A percentile compares a stretch with the other conserved stretches of the same genome.
These are phyloP conservation scores for Scaptomyza reducta DNA, from an alignment of 2,888 invertebrate species.

Conservation along the genomic window DNA sequence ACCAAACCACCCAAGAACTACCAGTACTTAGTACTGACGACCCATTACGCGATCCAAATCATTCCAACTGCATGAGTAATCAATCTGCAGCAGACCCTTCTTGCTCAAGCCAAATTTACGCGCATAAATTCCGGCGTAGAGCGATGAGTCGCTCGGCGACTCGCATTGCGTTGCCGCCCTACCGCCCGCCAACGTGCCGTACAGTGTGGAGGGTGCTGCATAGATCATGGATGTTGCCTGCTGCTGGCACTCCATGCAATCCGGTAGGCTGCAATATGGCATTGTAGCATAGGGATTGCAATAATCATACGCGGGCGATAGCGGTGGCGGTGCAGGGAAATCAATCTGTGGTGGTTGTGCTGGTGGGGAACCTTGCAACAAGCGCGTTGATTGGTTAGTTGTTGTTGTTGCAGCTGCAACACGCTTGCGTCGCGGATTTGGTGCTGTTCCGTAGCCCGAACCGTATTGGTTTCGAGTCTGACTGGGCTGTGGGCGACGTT, in stretches of 20 bases:
- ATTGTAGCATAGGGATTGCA: constrained; percentile 82
- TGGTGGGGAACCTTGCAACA: neutral
- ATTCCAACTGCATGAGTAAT: constrained; percentile 93
- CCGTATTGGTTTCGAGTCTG: constrained; percentile 21
- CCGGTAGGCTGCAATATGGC: constrained; percentile 81
- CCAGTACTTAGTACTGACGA: constrained; percentile 67
- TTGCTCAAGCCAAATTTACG: constrained; percentile 88
- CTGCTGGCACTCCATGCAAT: constrained; percentile 81
- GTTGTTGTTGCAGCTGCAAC: constrained; percentile 73
- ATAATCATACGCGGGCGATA: constrained; percentile 82
- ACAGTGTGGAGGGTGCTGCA: constrained; percentile 74
- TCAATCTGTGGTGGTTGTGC: constrained; percentile 80
- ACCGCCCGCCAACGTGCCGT: constrained; percentile 56
- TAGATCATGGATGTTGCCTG: constrained; percentile 71
- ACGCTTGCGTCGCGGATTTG: constrained; percentile 69
- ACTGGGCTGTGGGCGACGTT: constrained; percentile 49
- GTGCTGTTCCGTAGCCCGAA: constrained; percentile 63
- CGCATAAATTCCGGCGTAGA: constrained; percentile 82
- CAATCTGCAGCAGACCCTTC: constrained; percentile 92
- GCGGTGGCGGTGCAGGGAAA: constrained; percentile 81
- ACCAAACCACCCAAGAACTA: constrained; percentile 54
- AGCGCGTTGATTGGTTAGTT: constrained; percentile 56
- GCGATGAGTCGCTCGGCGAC: constrained; percentile 75
- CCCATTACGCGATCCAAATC: constrained; percentile 90
- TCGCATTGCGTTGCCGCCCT: constrained; percentile 32